Evolutionary conservation across 2,797 vertebrate species (phyloP).

Genomic region (Buceros bicornis): DNA sequence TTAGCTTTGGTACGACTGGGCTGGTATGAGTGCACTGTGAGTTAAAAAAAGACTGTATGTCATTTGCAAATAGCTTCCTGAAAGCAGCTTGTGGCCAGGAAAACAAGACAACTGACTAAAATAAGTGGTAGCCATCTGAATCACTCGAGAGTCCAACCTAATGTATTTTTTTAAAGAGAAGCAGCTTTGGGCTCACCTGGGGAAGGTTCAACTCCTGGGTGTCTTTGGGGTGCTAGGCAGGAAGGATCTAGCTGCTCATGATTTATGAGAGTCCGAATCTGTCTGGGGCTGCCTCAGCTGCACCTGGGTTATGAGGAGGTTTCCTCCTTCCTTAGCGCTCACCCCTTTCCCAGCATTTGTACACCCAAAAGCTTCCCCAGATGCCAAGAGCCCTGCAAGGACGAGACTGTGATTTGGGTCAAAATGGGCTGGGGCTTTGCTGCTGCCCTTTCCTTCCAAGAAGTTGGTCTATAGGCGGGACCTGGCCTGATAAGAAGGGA

Average conservation of each 20-base stretch:
- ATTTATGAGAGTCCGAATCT: neutral
- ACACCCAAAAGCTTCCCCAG: neutral
- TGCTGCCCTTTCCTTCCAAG: neutral
- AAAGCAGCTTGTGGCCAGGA: neutral
- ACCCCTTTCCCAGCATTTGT: neutral
- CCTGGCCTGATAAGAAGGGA: neutral
- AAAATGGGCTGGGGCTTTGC: neutral
- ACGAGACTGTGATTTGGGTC: accelerated
- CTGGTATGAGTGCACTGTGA: neutral
- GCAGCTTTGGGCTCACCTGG: neutral
- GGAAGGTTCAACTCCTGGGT: neutral
- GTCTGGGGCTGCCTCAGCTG: neutral
- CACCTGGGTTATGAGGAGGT: too few relatives aligned
- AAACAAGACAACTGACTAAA: neutral
- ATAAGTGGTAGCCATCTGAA: neutral
- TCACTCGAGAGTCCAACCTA: accelerated
- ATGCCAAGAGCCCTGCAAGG: neutral
- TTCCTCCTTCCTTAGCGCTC: neutral
- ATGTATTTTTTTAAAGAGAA: neutral
- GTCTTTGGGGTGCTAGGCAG: neutral
- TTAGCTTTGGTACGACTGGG: neutral
- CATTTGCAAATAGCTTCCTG: neutral
- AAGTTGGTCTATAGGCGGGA: neutral
- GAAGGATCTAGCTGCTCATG: neutral
- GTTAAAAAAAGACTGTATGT: neutral